Conservation (phyloP, 1,140 invertebrate species). For the Magallana angulata region DNA sequence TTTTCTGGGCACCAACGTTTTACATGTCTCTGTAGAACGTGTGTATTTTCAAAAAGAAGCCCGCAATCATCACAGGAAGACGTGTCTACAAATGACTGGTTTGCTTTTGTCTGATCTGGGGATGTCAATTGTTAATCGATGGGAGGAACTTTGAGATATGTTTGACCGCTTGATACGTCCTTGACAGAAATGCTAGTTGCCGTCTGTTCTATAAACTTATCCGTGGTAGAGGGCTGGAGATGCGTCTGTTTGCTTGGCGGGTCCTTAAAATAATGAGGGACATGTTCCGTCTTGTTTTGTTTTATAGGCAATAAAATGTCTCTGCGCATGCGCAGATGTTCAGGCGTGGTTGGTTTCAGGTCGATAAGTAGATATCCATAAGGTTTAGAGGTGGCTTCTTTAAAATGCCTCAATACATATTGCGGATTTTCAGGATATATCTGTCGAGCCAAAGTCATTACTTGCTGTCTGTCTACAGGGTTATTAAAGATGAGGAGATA, state of each 20-base stretch:
- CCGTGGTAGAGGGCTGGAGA: no score
- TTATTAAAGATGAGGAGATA: constrained; percentile 49
- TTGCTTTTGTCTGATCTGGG: not conserved
- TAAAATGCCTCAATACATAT: constrained; percentile 7
- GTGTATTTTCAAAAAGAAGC: constrained; percentile 40
- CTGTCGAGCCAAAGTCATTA: no score
- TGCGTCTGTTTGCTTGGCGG: no score
- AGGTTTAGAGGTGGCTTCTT: not conserved
- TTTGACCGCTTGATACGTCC: no score
- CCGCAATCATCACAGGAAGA: constrained; percentile 50
- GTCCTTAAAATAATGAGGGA: no score
- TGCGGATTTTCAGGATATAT: not conserved
- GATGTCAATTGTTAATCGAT: no score
- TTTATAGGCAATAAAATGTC: not conserved
- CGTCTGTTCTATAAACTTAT: no score
- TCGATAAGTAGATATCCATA: constrained; percentile 41
- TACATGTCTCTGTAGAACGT: constrained; percentile 49
- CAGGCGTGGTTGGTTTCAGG: constrained; percentile 45
- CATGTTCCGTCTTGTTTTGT: not conserved
- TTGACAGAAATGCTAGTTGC: no score
- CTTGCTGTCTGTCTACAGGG: constrained; percentile 41
- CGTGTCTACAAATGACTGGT: not conserved
- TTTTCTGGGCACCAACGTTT: constrained; percentile 44
- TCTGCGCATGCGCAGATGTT: constrained; percentile 22
- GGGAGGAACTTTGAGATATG: no score